These are phyloP conservation scores for Poecilobothrus nobilitatus DNA, from an alignment of 2,888 invertebrate species.

Conservation along the genomic window DNA sequence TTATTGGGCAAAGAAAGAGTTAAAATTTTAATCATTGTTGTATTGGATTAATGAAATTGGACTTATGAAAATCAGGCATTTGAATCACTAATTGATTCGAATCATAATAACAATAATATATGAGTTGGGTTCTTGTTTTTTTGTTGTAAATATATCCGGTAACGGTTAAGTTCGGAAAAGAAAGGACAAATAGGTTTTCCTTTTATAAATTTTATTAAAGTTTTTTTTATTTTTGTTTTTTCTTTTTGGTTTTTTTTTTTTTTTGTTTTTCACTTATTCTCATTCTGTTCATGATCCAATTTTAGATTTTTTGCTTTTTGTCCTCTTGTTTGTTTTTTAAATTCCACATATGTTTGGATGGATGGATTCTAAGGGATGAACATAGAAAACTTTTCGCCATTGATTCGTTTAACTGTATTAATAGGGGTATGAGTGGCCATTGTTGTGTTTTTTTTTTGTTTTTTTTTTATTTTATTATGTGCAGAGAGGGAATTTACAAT, in stretches of 20 bases:
- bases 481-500: too few relatives aligned
- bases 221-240: background rate
- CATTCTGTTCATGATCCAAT: background rate
- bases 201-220: conserved; percentile 8
- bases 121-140: background rate
- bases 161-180: background rate
- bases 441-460: too few relatives aligned
- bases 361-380: background rate
- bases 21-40: too few relatives aligned
- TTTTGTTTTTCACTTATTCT: too few relatives aligned
- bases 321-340: background rate
- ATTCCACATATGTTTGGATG: background rate
- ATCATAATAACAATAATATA: too few relatives aligned
- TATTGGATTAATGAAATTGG: too few relatives aligned
- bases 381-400: background rate
- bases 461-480: too few relatives aligned
- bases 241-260: too few relatives aligned
- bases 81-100: too few relatives aligned
- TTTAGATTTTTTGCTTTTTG: background rate
- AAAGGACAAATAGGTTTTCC: conserved; percentile 10
- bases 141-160: background rate
- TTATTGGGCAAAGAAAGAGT: too few relatives aligned
- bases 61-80: too few relatives aligned
- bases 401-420: background rate
- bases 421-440: too few relatives aligned